Evolutionary conservation across 2,888 invertebrate genomes (phyloP), one percentile per base, ranked within the genome.

Genomic region (Orchestes rusci): DNA sequence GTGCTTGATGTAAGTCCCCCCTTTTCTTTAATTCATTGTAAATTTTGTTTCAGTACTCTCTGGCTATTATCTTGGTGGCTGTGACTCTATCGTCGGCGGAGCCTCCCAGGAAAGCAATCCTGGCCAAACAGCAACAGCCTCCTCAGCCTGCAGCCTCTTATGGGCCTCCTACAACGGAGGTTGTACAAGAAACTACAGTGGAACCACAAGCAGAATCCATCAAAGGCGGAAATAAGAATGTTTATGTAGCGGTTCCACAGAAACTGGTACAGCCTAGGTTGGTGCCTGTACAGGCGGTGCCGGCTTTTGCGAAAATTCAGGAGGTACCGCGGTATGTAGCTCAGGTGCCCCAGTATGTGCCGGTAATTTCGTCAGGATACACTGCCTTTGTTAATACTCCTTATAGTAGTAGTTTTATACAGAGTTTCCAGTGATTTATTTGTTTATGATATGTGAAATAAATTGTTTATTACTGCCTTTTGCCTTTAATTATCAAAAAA

Each of bases 21-120:
- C 10, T 23, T 7, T 7, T 23, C 23, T 5, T 23, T 23, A 7
- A 23, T 23, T 23, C 5, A 23, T 23, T 5, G 10, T 23, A 2
- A 8, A 18, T 36, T n/a, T 8, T 15, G 4, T 36, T 36, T 10
- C 20, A 36, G 36, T 36, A 36, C 15, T 19, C 23, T 23, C 4
- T 20, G 13, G 64, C 66, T 35, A 50, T 70, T 16, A 52, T 63
- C 12, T 54, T 72, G 5, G 58, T 71, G 39, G 58, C 68, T 19
- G 60, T 68, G 12, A 63, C 69, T 3, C 51, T 68, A 61, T 66
- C 61, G 17, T 50, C 66, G 16, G 72, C 73, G 3, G 73, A 74
- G 56, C 68, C 72, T 13, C 70, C 71, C 28, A 54, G 56, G 3
- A 63, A 61, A 45, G 61, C n/a, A n/a, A n/a, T n/a, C n/a, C n/a